These are phyloP conservation scores for Rhinophrynus dorsalis DNA, from an alignment of 2,797 vertebrate genomes.

Conservation along the genomic window DNA sequence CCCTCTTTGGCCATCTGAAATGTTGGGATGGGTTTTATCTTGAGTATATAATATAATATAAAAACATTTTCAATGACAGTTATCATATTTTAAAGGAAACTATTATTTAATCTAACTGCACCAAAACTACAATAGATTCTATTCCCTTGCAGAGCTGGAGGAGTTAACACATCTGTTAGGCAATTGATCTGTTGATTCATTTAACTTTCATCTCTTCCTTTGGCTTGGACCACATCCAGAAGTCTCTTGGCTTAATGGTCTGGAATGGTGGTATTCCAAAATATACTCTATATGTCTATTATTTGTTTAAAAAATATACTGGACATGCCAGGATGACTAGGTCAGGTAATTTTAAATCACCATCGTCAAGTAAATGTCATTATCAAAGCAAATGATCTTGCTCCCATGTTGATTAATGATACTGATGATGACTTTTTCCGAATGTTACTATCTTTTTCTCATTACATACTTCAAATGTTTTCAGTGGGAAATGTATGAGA, in stretches of 20 bases:
- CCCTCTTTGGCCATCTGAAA: too few relatives aligned
- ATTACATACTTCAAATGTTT: slow-evolving; percentile 33
- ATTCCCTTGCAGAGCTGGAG: not conserved
- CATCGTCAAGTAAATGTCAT: slow-evolving; percentile 15
- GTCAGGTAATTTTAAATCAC: slow-evolving; percentile 24
- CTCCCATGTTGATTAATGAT: slow-evolving; percentile 31
- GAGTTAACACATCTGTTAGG: slow-evolving; percentile 7
- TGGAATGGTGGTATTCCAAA: slow-evolving; percentile 37
- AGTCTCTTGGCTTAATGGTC: slow-evolving; percentile 28
- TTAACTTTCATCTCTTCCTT: slow-evolving; percentile 28
- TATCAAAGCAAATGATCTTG: slow-evolving; percentile 24
- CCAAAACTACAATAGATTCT: not conserved
- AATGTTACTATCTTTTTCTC: slow-evolving; percentile 24
- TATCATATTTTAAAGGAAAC: not conserved
- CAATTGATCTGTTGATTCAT: slow-evolving; percentile 37
- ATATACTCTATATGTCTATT: not conserved
- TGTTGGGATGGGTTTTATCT: too few relatives aligned
- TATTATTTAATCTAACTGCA: not conserved
- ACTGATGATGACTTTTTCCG: not conserved
- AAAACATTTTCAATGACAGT: too few relatives aligned
- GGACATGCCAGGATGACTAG: not conserved
- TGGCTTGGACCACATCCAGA: slow-evolving; percentile 51
- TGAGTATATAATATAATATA: too few relatives aligned
- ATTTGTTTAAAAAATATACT: slow-evolving; percentile 45
- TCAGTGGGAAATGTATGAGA: slow-evolving; percentile 31